Evolutionary conservation across 2,113 vertebrate genomes (phyloP).

Genomic region (Gavia stellata): DNA sequence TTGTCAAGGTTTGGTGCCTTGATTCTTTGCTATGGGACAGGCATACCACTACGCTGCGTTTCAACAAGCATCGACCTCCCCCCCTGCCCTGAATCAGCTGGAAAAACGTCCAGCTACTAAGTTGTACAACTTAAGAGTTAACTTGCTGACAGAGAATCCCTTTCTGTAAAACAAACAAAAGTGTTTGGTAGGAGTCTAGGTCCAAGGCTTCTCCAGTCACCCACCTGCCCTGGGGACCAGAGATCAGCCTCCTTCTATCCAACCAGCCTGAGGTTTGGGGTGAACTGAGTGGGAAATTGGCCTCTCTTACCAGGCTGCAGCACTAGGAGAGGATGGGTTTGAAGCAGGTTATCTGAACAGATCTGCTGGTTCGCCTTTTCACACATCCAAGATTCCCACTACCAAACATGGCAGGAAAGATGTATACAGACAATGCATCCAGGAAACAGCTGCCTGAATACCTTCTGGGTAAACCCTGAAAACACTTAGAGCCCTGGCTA

Average conservation of each 20-base stretch:
- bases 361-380: not conserved
- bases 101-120: not conserved
- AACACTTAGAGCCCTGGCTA: not conserved
- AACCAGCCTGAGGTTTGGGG: not conserved
- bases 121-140: not conserved
- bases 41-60: not conserved
- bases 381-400: not conserved
- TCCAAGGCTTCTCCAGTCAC: not conserved
- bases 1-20: not conserved
- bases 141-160: not conserved
- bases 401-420: not conserved
- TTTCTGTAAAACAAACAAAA: not conserved
- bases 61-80: not conserved
- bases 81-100: not conserved
- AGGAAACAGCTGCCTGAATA: not conserved
- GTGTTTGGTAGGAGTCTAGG: not conserved
- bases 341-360: not conserved
- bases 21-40: not conserved
- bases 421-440: not conserved
- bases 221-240: not conserved
- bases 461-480: not conserved
- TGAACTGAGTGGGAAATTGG: not conserved
- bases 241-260: not conserved
- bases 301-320: not conserved
- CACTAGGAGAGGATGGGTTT: not conserved